phyloP scores from a whole-genome alignment of 2,797 vertebrate species.

The Harpagifer antarcticus region DNA sequence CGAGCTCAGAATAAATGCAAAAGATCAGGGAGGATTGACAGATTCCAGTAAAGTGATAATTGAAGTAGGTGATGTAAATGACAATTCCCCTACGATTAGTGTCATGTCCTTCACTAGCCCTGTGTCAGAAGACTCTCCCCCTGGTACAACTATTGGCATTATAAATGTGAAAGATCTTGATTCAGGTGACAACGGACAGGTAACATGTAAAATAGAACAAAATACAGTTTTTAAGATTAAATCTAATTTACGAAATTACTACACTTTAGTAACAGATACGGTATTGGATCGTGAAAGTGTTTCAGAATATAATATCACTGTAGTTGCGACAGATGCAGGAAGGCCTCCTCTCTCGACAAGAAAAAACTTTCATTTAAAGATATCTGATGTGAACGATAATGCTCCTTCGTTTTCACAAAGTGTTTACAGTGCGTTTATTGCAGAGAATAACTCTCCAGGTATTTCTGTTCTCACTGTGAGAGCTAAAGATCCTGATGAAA shows the following conservation, averaged over 20 bases:
- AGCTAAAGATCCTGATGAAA: constrained; percentile 68
- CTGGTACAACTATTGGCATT: too few species aligned
- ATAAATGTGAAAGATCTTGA: constrained; percentile 4
- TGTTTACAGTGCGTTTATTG: constrained; percentile 3
- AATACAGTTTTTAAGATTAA: constrained; percentile 71
- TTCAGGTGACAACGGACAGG: constrained; percentile 40
- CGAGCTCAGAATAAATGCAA: constrained; percentile 63
- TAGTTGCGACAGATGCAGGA: constrained; percentile 69
- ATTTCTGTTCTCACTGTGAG: constrained; percentile 58
- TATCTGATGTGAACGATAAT: constrained; percentile 20
- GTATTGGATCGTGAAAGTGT: constrained; percentile 70
- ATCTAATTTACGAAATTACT: constrained; percentile 66
- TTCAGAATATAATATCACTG: constrained; percentile 71
- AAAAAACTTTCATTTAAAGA: too few species aligned
- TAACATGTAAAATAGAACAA: constrained; percentile 51
- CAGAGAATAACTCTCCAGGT: constrained; percentile 73
- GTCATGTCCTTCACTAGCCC: too few species aligned
- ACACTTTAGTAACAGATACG: constrained; percentile 66
- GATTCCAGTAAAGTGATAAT: not conserved
- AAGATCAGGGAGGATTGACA: constrained; percentile 64
- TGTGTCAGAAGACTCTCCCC: too few species aligned
- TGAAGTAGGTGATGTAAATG: too few species aligned
- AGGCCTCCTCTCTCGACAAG: constrained; percentile 50
- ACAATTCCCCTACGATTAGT: too few species aligned
- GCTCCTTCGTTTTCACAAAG: constrained; percentile 28